Percentiles rank a stretch among this genome's conserved stretches.
phyloP scores from a whole-genome alignment of 2,113 vertebrate genomes.

The Cavia porcellus region DNA sequence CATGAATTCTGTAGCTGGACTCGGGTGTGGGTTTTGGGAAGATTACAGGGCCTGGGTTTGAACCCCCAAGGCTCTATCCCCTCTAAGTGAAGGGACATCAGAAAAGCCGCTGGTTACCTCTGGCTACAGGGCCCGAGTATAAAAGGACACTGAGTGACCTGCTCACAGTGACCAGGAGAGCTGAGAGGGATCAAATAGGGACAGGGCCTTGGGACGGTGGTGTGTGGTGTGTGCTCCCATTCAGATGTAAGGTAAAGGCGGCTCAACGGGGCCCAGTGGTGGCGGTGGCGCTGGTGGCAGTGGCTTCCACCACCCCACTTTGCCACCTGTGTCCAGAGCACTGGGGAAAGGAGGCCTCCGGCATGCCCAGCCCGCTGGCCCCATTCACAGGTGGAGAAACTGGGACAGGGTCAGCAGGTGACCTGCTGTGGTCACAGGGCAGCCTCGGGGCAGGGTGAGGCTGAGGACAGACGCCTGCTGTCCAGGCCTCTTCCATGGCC shows the following conservation, averaged over 20 bases:
- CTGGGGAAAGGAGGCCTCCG: not conserved
- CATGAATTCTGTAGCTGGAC: not conserved
- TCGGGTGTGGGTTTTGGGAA: not conserved
- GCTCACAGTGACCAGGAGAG: not conserved
- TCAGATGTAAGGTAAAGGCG: not conserved
- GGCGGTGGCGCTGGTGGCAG: not conserved
- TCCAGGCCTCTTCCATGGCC: conserved; percentile 51
- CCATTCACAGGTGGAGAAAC: conserved; percentile 70
- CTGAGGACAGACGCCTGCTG: conserved; percentile 19
- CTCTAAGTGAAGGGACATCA: not conserved
- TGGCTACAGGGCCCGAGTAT: not conserved
- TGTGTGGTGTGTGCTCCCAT: fast-evolving
- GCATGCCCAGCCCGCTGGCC: not conserved
- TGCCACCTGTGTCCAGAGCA: not conserved
- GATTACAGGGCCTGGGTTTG: conserved; percentile 16
- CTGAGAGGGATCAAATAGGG: not conserved
- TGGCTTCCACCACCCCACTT: not conserved
- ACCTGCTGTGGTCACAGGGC: conserved; percentile 53
- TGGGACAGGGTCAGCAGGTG: conserved; percentile 65
- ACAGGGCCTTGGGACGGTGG: not conserved
- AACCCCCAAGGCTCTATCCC: conserved; percentile 41
- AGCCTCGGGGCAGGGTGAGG: conserved; percentile 52
- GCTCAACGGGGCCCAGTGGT: not conserved
- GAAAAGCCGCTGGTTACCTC: conserved; percentile 55
- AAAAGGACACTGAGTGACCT: not conserved